Percentiles rank a stretch among this genome's conserved stretches.
Conservation (phyloP, 64 coral and sea anemone species). For the Orbicella faveolata region DNA sequence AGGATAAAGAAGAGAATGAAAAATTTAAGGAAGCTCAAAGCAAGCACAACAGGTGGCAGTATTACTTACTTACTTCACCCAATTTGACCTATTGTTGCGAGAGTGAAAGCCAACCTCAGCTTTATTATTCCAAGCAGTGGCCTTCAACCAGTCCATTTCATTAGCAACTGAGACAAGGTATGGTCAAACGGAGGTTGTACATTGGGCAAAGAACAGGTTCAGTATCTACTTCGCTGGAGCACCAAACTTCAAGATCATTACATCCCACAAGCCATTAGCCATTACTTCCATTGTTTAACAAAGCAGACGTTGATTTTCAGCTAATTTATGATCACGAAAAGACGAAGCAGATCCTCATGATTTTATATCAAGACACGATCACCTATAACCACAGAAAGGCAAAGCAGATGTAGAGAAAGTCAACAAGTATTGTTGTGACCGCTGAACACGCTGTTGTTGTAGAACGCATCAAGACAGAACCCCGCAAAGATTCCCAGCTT, state of each 20-base stretch:
- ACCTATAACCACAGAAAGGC: conserved; percentile 34
- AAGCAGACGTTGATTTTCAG: conserved; percentile 48
- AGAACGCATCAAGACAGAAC: conserved; percentile 36
- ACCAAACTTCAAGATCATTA: conserved; percentile 48
- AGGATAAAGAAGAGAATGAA: conserved; percentile 39
- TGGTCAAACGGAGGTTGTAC: conserved; percentile 53
- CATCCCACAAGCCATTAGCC: conserved; percentile 39
- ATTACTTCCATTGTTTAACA: conserved; percentile 43
- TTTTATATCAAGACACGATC: conserved; percentile 43
- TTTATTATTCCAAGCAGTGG: no score
- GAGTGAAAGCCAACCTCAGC: no score
- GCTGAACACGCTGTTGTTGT: conserved; percentile 34
- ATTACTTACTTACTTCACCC: no score
- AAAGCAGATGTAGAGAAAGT: conserved; percentile 17
- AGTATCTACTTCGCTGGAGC: conserved; percentile 55
- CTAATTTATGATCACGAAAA: conserved; percentile 41
- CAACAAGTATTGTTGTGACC: conserved; percentile 8
- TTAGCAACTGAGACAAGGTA: conserved; percentile 23
- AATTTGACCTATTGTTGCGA: no score
- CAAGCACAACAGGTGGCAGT: conserved; percentile 22
- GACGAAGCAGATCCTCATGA: conserved; percentile 38
- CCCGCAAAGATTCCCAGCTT: conserved; percentile 12
- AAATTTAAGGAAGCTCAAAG: conserved; percentile 42
- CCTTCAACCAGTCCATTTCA: no score
- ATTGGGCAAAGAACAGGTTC: conserved; percentile 45